These are phyloP conservation scores for Therioaphis trifolii DNA, from an alignment of 2,888 invertebrate genomes.

Conservation along the genomic window DNA sequence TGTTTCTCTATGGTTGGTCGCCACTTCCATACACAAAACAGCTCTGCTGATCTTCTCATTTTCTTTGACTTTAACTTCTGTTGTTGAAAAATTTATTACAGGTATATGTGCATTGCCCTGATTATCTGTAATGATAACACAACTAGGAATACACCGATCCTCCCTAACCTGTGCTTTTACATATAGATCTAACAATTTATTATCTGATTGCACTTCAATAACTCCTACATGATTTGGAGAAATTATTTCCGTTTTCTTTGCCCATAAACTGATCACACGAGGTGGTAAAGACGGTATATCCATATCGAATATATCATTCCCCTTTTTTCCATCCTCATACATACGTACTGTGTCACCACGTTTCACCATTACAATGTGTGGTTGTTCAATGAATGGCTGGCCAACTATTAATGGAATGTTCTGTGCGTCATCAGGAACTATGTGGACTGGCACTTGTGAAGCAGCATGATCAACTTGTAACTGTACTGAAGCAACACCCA, in stretches of 20 bases:
- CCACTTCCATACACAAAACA: background rate
- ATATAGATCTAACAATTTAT: background rate
- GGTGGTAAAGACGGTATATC: background rate
- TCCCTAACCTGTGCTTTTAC: background rate
- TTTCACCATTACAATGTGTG: background rate
- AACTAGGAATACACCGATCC: background rate
- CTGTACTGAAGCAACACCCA: background rate
- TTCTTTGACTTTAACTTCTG: background rate
- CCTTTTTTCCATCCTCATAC: background rate
- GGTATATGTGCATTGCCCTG: background rate
- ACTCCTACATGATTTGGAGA: background rate
- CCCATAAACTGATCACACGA: background rate
- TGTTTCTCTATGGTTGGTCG: background rate
- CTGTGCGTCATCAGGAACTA: background rate
- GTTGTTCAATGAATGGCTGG: background rate
- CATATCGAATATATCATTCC: background rate
- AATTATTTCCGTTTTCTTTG: background rate
- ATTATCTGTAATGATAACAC: background rate
- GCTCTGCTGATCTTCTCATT: background rate
- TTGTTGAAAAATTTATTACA: background rate
- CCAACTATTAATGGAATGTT: slow-evolving; percentile 1
- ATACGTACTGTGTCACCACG: background rate
- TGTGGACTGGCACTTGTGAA: background rate
- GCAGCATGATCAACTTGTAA: background rate
- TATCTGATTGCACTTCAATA: background rate